These are phyloP conservation scores for Drosophila nannoptera DNA, from an alignment of 1,140 invertebrate genomes.

Conservation along the genomic window DNA sequence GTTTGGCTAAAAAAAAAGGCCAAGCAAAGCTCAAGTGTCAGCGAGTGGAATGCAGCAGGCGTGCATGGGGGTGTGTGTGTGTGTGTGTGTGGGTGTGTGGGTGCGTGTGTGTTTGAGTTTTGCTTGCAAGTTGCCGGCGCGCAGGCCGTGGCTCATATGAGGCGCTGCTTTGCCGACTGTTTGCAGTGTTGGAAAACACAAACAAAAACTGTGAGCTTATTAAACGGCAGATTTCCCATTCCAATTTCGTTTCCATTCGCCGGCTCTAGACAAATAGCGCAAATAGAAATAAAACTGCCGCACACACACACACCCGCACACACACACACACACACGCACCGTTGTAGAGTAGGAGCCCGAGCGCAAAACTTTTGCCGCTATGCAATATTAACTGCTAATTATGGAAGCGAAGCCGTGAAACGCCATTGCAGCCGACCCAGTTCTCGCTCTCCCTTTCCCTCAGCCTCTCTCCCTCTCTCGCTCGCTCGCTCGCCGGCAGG, in stretches of 20 bases:
- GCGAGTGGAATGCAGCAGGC: conserved; percentile 13
- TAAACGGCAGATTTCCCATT: conserved; percentile 57
- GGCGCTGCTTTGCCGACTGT: conserved; percentile 43
- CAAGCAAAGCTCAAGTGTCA: conserved; percentile 54
- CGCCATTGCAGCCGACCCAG: conserved; percentile 21
- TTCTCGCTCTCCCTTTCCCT: not conserved
- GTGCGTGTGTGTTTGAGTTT: conserved; percentile 55
- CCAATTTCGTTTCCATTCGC: conserved; percentile 16
- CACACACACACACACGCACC: not conserved
- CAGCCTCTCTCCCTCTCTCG: not conserved
- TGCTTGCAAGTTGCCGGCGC: conserved; percentile 25
- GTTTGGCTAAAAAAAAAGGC: conserved; percentile 43
- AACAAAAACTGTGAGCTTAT: conserved; percentile 76
- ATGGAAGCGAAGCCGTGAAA: conserved; percentile 45
- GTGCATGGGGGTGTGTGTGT: no score
- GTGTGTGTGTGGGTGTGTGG: conserved; percentile 7
- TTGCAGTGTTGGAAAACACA: conserved; percentile 76
- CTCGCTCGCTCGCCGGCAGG: not conserved
- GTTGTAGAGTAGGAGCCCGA: conserved; percentile 10
- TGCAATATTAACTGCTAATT: conserved; percentile 77
- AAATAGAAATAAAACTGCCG: conserved; percentile 70
- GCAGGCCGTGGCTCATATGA: conserved; percentile 48
- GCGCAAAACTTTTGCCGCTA: conserved; percentile 57
- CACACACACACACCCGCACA: conserved; percentile 13
- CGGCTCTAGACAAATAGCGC: conserved; percentile 67